Percentiles rank a stretch among this genome's conserved stretches.
Evolutionary conservation across 1,140 invertebrate species (phyloP).

Genomic region (Drosophila takahashii): DNA sequence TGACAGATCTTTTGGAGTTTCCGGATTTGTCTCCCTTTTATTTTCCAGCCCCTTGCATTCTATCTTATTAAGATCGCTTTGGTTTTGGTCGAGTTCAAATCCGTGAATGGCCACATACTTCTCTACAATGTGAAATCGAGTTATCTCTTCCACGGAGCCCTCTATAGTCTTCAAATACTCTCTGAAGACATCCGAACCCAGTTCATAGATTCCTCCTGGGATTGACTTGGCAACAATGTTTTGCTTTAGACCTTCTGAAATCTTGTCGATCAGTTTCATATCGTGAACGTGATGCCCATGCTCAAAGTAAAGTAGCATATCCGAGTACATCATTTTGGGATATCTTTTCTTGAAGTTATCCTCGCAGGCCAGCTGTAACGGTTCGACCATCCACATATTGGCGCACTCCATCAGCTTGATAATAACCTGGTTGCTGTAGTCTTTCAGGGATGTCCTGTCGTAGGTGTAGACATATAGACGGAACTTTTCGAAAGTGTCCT

Average conservation of each 20-base stretch:
- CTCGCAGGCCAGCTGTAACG: neutral
- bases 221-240: neutral
- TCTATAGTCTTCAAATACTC: neutral
- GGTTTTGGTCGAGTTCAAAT: constrained; percentile 3
- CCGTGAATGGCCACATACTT: constrained; percentile 15
- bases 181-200: constrained; percentile 14
- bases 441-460: neutral
- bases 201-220: neutral
- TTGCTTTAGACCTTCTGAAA: accelerated
- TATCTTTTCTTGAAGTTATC: neutral
- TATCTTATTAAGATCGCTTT: neutral
- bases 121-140: constrained; percentile 1
- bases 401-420: constrained; percentile 7
- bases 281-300: constrained; percentile 1
- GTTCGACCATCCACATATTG: constrained; percentile 11
- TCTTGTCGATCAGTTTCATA: accelerated
- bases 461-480: neutral
- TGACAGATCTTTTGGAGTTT: neutral
- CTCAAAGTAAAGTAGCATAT: constrained; percentile 16
- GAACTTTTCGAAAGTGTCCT: constrained; percentile 21
- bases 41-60: constrained; percentile 5
- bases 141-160: neutral
- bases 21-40: neutral
- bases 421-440: neutral
- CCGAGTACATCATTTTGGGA: neutral